Percentiles rank a stretch among this genome's conserved stretches.
Evolutionary conservation across 2,888 invertebrate species (phyloP).

Genomic region (Rhingia rostrata): DNA sequence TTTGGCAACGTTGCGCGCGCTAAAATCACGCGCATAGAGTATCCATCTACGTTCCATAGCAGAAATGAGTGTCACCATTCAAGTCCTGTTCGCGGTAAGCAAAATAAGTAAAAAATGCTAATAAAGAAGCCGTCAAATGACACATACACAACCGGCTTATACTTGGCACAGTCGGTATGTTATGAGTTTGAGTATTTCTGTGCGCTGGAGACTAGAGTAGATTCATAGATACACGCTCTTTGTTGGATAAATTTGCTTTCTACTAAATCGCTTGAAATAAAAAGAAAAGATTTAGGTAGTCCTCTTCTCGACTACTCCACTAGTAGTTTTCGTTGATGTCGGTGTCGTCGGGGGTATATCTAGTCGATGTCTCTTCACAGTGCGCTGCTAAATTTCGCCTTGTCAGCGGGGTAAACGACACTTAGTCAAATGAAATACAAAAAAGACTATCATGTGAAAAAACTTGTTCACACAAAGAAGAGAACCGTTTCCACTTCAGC

Average conservation of each 20-base stretch:
- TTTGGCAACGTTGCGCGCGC: constrained; percentile 62
- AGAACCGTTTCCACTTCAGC: constrained; percentile 48
- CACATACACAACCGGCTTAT: constrained; percentile 30
- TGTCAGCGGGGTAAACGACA: constrained; percentile 74
- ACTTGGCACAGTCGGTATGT: not conserved
- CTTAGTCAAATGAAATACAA: constrained; percentile 69
- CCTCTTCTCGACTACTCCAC: constrained; percentile 35
- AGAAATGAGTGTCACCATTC: constrained; percentile 45
- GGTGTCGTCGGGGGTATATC: not conserved
- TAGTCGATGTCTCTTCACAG: not conserved
- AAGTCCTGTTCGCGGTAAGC: constrained; percentile 2
- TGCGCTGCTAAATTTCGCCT: constrained; percentile 62
- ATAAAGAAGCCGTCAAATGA: constrained; percentile 59
- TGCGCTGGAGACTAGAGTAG: constrained; percentile 11
- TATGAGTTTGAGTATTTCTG: not conserved
- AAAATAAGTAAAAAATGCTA: constrained; percentile 24
- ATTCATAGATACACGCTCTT: constrained; percentile 56
- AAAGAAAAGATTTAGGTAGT: constrained; percentile 26
- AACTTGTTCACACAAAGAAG: constrained; percentile 75
- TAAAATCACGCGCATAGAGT: constrained; percentile 36
- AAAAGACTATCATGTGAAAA: constrained; percentile 65
- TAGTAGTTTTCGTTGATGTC: not conserved
- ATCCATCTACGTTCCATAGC: constrained; percentile 35
- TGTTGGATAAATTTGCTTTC: constrained; percentile 56
- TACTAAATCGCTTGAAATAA: constrained; percentile 36